phyloP scores from a whole-genome alignment of 2,888 invertebrate genomes.

The Girardia tigrina region DNA sequence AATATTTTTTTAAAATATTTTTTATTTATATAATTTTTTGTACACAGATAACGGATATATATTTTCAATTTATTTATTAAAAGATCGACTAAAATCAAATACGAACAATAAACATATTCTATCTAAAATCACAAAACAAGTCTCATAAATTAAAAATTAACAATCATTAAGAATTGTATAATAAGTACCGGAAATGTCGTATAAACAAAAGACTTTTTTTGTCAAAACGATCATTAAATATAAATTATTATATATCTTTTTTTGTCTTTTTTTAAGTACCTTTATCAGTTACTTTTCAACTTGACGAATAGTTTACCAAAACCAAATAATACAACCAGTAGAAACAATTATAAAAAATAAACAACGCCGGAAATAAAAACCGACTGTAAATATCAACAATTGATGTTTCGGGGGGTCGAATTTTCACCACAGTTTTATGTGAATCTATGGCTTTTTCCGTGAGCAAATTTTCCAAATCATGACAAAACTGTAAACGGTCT shows the following conservation, averaged over 20 bases:
- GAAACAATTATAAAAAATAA: slow-evolving; percentile 37
- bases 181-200: not conserved
- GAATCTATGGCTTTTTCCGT: slow-evolving; percentile 26
- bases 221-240: not conserved
- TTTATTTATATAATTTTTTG: too few relatives aligned
- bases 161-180: slow-evolving; percentile 7
- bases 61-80: slow-evolving; percentile 10
- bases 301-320: slow-evolving; percentile 32
- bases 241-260: not conserved
- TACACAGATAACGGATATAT: not conserved
- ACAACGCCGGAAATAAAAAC: slow-evolving; percentile 36
- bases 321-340: slow-evolving; percentile 37
- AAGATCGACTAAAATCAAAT: slow-evolving; percentile 19
- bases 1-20: too few relatives aligned
- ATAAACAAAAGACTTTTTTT: not conserved
- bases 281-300: too few relatives aligned
- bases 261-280: not conserved
- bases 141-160: not conserved
- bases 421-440: not conserved
- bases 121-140: slow-evolving; percentile 23
- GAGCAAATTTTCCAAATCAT: slow-evolving; percentile 34
- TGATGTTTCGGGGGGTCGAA: not conserved
- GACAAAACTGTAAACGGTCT: slow-evolving; percentile 28
- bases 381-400: slow-evolving; percentile 36
- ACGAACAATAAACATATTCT: not conserved